Evolutionary conservation across 1,140 invertebrate species (phyloP).

Genomic region (Drosophila willistoni): DNA sequence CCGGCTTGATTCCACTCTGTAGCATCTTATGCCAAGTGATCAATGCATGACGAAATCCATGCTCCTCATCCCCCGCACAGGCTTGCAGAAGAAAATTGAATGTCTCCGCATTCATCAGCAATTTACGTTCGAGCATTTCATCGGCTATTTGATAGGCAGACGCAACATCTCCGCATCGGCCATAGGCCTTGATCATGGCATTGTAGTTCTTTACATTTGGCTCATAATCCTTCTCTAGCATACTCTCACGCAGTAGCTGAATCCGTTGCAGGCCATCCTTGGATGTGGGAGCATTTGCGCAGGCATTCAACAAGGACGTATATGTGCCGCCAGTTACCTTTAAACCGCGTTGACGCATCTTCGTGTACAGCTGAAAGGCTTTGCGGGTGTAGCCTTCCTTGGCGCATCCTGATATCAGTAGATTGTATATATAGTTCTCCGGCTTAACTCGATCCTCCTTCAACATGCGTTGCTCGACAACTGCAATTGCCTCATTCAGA

Average conservation of each 20-base stretch:
- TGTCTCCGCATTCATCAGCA: conserved; percentile 88
- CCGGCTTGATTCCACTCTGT: conserved; percentile 86
- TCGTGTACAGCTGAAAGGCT: conserved; percentile 92
- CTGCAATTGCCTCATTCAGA: conserved; percentile 89
- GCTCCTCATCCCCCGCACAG: conserved; percentile 90
- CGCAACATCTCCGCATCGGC: conserved; percentile 89
- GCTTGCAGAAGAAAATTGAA: conserved; percentile 92
- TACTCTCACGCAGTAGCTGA: conserved; percentile 86
- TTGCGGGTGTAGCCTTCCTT: conserved; percentile 91
- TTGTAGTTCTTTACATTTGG: conserved; percentile 92
- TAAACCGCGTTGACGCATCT: conserved; percentile 90
- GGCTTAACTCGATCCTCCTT: conserved; percentile 91
- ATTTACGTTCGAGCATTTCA: conserved; percentile 89
- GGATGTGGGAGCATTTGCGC: conserved; percentile 90
- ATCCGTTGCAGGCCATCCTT: conserved; percentile 87
- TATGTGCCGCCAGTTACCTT: conserved; percentile 88
- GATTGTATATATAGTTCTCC: conserved; percentile 90
- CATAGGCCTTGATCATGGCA: conserved; percentile 96
- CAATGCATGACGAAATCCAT: conserved; percentile 91
- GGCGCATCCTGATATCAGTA: conserved; percentile 92
- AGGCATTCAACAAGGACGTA: conserved; percentile 94
- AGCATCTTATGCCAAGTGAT: conserved; percentile 93
- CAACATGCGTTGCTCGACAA: conserved; percentile 89
- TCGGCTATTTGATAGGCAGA: conserved; percentile 92
- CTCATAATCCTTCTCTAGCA: conserved; percentile 87